These are phyloP conservation scores for Euura saliciscinereae DNA, from an alignment of 1,140 invertebrate species.

Conservation along the genomic window DNA sequence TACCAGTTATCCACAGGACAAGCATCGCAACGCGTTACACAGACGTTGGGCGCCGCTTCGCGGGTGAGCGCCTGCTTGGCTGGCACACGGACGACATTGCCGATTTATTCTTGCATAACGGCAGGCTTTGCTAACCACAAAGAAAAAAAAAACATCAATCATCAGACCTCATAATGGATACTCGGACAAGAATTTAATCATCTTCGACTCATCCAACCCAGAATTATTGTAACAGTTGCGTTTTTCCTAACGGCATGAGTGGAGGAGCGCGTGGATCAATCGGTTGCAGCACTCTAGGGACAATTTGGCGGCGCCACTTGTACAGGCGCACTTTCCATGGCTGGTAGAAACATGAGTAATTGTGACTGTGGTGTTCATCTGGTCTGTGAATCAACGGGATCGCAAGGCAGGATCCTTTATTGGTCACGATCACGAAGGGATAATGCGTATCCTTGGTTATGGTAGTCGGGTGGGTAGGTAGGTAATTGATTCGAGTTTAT, in stretches of 20 bases:
- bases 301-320: no score
- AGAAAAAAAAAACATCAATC: background rate
- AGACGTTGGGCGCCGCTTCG: slow-evolving; percentile 38
- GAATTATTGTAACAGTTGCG: background rate
- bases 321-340: no score
- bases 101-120: slow-evolving; percentile 14
- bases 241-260: background rate
- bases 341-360: background rate
- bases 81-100: slow-evolving; percentile 28
- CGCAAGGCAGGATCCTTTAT: slow-evolving; percentile 1
- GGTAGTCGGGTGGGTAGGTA: background rate
- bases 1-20: background rate
- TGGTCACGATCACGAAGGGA: background rate
- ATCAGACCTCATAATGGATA: background rate
- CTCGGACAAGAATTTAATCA: no score
- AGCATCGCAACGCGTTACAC: background rate
- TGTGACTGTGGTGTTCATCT: background rate
- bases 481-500: background rate
- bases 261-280: no score
- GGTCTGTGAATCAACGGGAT: background rate
- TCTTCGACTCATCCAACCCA: no score
- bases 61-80: slow-evolving; percentile 35
- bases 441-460: background rate
- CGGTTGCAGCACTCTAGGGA: no score
- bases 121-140: background rate